A percentile compares a stretch with the other conserved stretches of the same genome.
These are phyloP conservation scores for Pandion haliaetus DNA, from an alignment of 2,113 vertebrate species.

Conservation along the genomic window DNA sequence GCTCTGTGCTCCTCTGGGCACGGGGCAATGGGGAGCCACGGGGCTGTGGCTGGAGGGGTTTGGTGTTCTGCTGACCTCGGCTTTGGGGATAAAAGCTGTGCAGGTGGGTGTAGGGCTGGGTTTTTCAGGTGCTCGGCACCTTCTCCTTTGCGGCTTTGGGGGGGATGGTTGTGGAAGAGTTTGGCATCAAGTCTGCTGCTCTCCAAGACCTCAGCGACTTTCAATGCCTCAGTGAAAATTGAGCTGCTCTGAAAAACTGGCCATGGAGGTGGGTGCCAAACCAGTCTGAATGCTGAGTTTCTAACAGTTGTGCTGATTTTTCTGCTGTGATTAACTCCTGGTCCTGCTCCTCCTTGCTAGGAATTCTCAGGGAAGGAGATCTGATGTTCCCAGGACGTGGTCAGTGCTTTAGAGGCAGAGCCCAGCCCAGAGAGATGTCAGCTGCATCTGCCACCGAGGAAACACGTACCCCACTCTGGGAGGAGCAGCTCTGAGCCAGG, in stretches of 20 bases:
- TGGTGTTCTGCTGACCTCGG: neutral
- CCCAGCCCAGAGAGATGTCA: neutral
- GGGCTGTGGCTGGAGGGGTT: neutral
- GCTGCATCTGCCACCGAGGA: neutral
- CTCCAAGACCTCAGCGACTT: neutral
- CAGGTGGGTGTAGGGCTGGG: neutral
- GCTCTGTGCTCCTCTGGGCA: neutral
- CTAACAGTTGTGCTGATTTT: neutral
- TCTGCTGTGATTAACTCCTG: neutral
- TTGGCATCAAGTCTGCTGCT: fast-evolving
- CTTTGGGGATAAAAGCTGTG: neutral
- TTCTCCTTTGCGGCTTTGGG: neutral
- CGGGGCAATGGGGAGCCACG: fast-evolving
- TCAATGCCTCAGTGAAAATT: fast-evolving
- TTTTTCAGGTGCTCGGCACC: neutral
- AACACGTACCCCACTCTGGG: neutral
- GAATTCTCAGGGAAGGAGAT: neutral
- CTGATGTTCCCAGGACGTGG: neutral
- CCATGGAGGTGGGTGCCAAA: neutral
- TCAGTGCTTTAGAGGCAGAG: neutral
- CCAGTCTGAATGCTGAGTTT: fast-evolving
- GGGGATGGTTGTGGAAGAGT: neutral
- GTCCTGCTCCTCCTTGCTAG: neutral
- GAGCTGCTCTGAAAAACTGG: neutral
- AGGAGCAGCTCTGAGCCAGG: neutral